phyloP scores from a whole-genome alignment of 2,797 vertebrate species.

The Hydrolagus colliei region DNA sequence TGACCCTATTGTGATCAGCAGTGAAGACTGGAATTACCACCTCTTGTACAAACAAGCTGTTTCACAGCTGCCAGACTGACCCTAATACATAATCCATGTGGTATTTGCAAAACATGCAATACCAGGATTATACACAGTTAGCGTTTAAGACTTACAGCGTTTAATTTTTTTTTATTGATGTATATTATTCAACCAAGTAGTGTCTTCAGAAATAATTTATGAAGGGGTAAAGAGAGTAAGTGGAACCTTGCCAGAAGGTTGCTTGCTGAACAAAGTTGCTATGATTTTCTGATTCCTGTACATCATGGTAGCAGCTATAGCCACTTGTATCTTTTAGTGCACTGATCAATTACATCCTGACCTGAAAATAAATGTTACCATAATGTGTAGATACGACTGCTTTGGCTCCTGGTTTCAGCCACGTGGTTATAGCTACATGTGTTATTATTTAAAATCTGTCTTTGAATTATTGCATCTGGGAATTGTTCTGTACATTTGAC shows the following conservation, averaged over 20 bases:
- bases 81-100: not conserved
- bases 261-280: constrained; percentile 17
- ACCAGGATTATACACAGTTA: not conserved
- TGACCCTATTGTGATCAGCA: not conserved
- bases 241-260: not conserved
- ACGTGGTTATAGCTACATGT: not conserved
- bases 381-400: not conserved
- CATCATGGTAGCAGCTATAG: not conserved
- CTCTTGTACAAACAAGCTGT: not conserved
- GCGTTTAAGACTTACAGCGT: not conserved
- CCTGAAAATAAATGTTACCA: constrained; percentile 15
- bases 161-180: not conserved
- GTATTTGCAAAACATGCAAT: not conserved
- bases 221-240: not conserved
- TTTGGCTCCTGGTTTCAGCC: constrained; percentile 2
- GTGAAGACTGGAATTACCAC: not conserved
- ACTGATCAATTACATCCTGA: constrained; percentile 23
- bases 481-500: constrained; percentile 1
- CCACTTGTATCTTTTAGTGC: constrained; percentile 24
- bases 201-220: not conserved
- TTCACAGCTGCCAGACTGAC: not conserved
- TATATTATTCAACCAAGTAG: not conserved
- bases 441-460: constrained; percentile 20
- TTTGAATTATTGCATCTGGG: not conserved
- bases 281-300: not conserved